These are phyloP conservation scores for Pachypsylla venusta DNA, from an alignment of 1,140 invertebrate species.

Conservation along the genomic window DNA sequence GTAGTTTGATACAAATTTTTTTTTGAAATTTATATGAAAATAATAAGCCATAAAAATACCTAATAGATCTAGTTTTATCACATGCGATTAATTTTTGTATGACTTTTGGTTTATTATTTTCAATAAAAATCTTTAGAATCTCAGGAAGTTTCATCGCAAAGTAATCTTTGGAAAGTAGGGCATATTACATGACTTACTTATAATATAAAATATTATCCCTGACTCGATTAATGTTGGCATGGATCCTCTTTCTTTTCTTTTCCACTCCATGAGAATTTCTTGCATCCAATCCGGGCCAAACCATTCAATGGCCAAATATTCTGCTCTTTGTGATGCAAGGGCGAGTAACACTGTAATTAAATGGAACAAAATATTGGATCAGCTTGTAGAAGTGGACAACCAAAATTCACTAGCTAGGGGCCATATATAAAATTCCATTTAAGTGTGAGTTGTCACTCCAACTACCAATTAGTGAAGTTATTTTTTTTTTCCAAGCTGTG, in stretches of 20 bases:
- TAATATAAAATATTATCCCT: slow-evolving; percentile 63
- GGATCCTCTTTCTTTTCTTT: slow-evolving; percentile 60
- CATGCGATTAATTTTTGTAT: neutral
- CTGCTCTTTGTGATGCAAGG: slow-evolving; percentile 63
- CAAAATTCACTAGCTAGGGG: too few relatives aligned
- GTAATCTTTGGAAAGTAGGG: slow-evolving; percentile 4
- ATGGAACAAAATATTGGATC: neutral
- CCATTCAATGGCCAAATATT: slow-evolving; percentile 58
- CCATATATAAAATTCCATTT: too few relatives aligned
- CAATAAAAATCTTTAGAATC: too few relatives aligned
- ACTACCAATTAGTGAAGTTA: too few relatives aligned
- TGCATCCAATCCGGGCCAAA: slow-evolving; percentile 56
- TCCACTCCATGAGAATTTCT: slow-evolving; percentile 51
- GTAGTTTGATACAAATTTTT: too few relatives aligned
- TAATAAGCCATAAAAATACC: too few relatives aligned
- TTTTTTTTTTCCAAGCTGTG: too few relatives aligned
- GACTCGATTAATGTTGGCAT: slow-evolving; percentile 72
- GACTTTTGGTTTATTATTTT: too few relatives aligned
- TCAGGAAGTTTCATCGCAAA: neutral
- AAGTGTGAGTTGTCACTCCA: too few relatives aligned
- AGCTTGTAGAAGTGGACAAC: too few relatives aligned
- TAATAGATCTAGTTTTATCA: too few relatives aligned
- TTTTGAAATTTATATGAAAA: too few relatives aligned
- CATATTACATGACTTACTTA: slow-evolving; percentile 43
- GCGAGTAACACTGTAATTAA: slow-evolving; percentile 50